Evolutionary conservation across 2,888 invertebrate genomes (phyloP).

Genomic region (Platerodrilus igneus): DNA sequence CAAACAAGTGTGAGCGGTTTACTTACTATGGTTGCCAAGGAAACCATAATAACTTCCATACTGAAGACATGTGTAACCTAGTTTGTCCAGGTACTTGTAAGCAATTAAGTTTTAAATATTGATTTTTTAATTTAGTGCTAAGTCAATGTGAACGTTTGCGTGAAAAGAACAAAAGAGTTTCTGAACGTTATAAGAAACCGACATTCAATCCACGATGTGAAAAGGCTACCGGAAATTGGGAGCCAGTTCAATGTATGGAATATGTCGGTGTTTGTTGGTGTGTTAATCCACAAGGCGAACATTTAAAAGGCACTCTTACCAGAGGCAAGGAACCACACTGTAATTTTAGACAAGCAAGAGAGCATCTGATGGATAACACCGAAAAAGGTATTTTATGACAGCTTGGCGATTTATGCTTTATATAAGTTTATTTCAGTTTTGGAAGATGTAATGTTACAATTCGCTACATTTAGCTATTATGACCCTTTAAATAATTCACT

Average conservation of each 20-base stretch:
- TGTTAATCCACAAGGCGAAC: slow-evolving; percentile 75
- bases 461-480: slow-evolving; percentile 52
- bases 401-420: not conserved
- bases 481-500: slow-evolving; percentile 46
- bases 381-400: slow-evolving; percentile 50
- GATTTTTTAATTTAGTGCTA: slow-evolving; percentile 52
- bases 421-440: slow-evolving; percentile 55
- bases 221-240: slow-evolving; percentile 69
- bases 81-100: slow-evolving; percentile 68
- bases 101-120: not conserved
- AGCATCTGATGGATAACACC: slow-evolving; percentile 47
- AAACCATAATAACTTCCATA: slow-evolving; percentile 81
- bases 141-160: slow-evolving; percentile 77
- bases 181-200: slow-evolving; percentile 66
- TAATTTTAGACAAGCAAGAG: slow-evolving; percentile 74
- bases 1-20: slow-evolving; percentile 71
- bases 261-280: slow-evolving; percentile 82
- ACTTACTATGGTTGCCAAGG: slow-evolving; percentile 69
- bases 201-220: slow-evolving; percentile 77
- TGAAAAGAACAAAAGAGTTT: slow-evolving; percentile 70
- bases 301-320: slow-evolving; percentile 73
- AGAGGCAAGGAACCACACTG: slow-evolving; percentile 72
- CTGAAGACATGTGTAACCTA: slow-evolving; percentile 70
- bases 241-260: slow-evolving; percentile 75
- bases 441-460: slow-evolving; percentile 67